These are phyloP conservation scores for Hipparchia semele DNA, from an alignment of 2,888 invertebrate genomes.

Conservation along the genomic window DNA sequence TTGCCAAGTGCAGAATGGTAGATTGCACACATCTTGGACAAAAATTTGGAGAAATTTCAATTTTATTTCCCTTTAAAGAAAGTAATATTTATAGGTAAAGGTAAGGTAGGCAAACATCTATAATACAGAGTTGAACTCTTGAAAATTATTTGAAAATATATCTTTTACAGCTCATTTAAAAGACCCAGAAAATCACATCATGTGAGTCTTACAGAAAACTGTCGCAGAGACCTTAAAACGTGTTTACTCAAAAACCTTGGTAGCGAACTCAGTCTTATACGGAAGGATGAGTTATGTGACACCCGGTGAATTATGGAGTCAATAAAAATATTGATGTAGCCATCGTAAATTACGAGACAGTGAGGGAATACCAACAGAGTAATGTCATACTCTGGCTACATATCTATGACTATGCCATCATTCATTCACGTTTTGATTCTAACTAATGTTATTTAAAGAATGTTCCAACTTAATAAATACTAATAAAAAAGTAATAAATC, in stretches of 20 bases:
- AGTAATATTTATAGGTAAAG: too few species aligned
- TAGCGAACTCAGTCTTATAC: slow-evolving; percentile 31
- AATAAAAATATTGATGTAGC: slow-evolving; percentile 55
- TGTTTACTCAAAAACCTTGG: slow-evolving; percentile 41
- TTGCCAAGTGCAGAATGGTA: too few species aligned
- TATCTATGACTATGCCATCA: slow-evolving; percentile 26
- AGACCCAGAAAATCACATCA: background rate
- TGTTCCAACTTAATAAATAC: too few species aligned
- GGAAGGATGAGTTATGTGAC: slow-evolving; percentile 56
- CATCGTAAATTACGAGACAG: slow-evolving; percentile 46
- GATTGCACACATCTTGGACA: too few species aligned
- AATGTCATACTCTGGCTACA: slow-evolving; percentile 30
- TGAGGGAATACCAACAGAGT: slow-evolving; percentile 46
- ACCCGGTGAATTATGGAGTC: slow-evolving; percentile 52
- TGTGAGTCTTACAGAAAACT: background rate
- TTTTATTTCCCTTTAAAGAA: too few species aligned
- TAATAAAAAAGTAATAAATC: too few species aligned
- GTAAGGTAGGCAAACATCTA: too few species aligned
- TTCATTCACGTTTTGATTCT: slow-evolving; percentile 11
- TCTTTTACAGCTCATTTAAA: background rate
- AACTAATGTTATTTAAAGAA: too few species aligned
- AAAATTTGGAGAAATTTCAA: too few species aligned
- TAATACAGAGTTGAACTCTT: too few species aligned
- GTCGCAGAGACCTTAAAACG: slow-evolving; percentile 31
- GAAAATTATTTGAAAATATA: too few species aligned